Evolutionary conservation across 2,888 invertebrate species (phyloP), one percentile per base, ranked within the genome.

Genomic region (Theodoxus fluviatilis): DNA sequence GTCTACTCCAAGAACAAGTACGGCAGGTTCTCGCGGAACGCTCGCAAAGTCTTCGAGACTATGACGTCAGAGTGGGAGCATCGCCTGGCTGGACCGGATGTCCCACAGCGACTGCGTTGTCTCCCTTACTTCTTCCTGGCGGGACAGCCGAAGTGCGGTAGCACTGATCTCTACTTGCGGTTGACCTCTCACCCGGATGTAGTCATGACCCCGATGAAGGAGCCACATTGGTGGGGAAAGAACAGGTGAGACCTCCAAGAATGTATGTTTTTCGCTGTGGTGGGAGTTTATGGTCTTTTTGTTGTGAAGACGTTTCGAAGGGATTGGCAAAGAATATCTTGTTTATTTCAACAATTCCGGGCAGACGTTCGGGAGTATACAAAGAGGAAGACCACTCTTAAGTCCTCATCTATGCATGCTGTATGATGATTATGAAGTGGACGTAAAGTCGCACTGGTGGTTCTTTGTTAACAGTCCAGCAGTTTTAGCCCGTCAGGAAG

Each of bases 71-170:
- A 63, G 18, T 75, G 71, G 71, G 4, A 25, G 22, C 63, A 69
- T 18, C 22, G 63, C 15, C 0, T 64, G 49, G 22, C 64, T 69
- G 67, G 52, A 68, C 72, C 47, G 70, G 74, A 57, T 49, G 70
- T 63, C 67, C 75, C 72, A 52, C 71, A 71, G 40, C 78, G 78
- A 59, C 79, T 78, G 70, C 79, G 79, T 92, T 94, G 84, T 96
- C 97, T 88, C 95, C 97, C 73, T 91, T 99, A 80, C 91, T 99
- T 84, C 92, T 94, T 80, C 69, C 76, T 83, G 28, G 79, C 81
- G 66, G 83, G 83, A 18, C 80, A 80, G 68, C 83, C 83, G 4
- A 83, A 83, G 63, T 80, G 83, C 73, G 83, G 81, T 28, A 83
- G 79, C 61, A 82, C 83, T 2, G 82, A 82, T 61, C 73, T 83